These are phyloP conservation scores for Leptopilina clavipes DNA, from an alignment of 1,140 invertebrate genomes.

Conservation along the genomic window DNA sequence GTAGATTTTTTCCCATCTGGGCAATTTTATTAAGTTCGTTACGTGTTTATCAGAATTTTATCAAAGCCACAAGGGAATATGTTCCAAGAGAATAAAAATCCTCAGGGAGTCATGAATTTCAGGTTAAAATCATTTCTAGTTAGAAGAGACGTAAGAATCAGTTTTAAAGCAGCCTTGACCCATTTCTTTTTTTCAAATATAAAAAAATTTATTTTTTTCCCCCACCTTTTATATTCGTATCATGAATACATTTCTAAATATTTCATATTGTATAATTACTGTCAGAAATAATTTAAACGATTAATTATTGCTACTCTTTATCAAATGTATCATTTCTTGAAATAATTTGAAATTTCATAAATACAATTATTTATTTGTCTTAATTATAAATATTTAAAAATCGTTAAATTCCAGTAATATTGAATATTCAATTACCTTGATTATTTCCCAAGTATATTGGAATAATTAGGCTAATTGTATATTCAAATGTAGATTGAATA, in stretches of 20 bases:
- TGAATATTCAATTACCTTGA: neutral
- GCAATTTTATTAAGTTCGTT: neutral
- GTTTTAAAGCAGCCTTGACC: neutral
- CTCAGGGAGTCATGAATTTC: neutral
- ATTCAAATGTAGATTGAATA: too few species aligned
- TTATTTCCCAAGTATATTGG: neutral
- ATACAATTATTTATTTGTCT: too few species aligned
- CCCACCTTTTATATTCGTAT: too few species aligned
- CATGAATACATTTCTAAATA: too few species aligned
- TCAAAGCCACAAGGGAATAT: neutral
- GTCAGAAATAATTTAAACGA: too few species aligned
- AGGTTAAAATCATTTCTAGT: slow-evolving; percentile 1
- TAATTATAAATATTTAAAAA: too few species aligned
- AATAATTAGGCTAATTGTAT: neutral
- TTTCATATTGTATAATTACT: too few species aligned
- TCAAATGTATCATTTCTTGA: too few species aligned
- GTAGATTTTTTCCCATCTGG: neutral
- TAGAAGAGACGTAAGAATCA: neutral
- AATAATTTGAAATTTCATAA: too few species aligned
- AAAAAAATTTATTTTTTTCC: neutral
- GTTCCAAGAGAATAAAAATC: neutral
- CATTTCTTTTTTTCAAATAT: neutral
- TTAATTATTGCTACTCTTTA: too few species aligned
- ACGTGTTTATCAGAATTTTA: neutral
- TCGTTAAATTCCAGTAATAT: neutral